phyloP scores from a whole-genome alignment of 2,113 vertebrate genomes.

The Acanthisitta chloris region DNA sequence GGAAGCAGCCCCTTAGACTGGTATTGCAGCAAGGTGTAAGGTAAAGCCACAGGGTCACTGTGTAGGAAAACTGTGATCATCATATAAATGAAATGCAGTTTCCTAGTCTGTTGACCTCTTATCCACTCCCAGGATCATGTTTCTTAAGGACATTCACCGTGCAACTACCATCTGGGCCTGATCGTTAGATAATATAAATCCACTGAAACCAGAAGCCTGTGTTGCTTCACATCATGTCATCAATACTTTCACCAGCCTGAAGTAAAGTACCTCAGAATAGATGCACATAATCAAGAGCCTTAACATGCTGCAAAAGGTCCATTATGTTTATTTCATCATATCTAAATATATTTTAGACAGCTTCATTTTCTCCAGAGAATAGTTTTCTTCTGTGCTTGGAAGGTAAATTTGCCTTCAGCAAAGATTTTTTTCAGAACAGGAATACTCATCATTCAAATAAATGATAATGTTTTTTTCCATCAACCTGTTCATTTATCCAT shows the following conservation, averaged over 20 bases:
- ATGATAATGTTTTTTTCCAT: not conserved
- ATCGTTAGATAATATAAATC: not conserved
- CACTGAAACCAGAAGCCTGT: not conserved
- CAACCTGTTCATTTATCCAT: constrained; percentile 39
- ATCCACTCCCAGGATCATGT: not conserved
- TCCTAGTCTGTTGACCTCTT: not conserved
- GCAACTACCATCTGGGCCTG: not conserved
- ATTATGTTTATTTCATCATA: constrained; percentile 11
- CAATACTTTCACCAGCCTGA: not conserved
- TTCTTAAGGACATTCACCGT: not conserved
- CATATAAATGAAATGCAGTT: not conserved
- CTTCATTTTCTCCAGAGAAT: constrained; percentile 16
- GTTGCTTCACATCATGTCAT: not conserved
- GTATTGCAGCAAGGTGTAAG: not conserved
- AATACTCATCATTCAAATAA: constrained; percentile 47
- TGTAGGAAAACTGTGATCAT: not conserved
- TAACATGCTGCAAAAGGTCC: not conserved
- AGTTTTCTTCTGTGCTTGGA: not conserved
- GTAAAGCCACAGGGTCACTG: not conserved
- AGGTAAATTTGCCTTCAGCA: constrained; percentile 30
- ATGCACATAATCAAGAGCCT: not conserved
- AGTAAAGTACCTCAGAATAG: not conserved
- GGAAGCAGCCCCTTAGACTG: not conserved
- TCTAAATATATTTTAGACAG: constrained; percentile 5
- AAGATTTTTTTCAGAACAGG: constrained; percentile 10